A percentile compares a stretch with the other conserved stretches of the same genome.
Evolutionary conservation across 2,888 invertebrate species (phyloP).

Genomic region (Caenorhabditis macrosperma): DNA sequence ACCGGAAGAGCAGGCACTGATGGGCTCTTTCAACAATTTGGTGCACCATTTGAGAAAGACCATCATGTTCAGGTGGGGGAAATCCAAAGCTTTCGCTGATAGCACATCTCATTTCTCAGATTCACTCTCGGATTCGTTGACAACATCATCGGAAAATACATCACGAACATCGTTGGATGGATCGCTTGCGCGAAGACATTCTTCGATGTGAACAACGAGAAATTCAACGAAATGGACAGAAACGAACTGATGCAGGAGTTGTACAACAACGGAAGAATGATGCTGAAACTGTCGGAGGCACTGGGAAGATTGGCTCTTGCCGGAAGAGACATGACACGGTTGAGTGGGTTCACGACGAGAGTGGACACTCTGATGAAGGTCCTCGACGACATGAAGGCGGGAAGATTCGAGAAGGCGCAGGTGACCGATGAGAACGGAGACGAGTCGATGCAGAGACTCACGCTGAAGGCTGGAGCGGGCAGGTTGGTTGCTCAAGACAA

Average conservation of each 20-base stretch:
- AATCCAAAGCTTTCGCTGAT: too few species aligned
- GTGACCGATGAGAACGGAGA: constrained; percentile 44
- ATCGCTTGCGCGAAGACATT: constrained; percentile 88
- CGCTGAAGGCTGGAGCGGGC: constrained; percentile 64
- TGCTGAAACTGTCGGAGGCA: constrained; percentile 96
- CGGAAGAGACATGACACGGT: constrained; percentile 93
- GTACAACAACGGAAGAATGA: constrained; percentile 96
- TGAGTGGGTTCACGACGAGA: constrained; percentile 94
- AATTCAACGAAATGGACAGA: constrained; percentile 88
- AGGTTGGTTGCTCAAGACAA: constrained; percentile 84
- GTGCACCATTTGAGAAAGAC: constrained; percentile 80
- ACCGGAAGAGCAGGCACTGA: constrained; percentile 90
- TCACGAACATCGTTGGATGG: constrained; percentile 95
- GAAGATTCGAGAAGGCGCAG: constrained; percentile 64
- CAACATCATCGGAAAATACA: constrained; percentile 95
- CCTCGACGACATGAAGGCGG: constrained; percentile 84
- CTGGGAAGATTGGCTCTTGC: constrained; percentile 95
- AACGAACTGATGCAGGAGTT: constrained; percentile 91
- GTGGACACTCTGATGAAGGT: constrained; percentile 92
- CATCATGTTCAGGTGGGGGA: constrained; percentile 66
- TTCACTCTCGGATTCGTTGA: constrained; percentile 91
- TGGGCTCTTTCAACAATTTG: constrained; percentile 92
- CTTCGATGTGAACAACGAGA: constrained; percentile 86
- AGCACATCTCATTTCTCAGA: constrained; percentile 51
- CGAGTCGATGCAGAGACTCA: constrained; percentile 18